Conservation (phyloP, 2,888 invertebrate genomes). For the Sisyra terminalis region DNA sequence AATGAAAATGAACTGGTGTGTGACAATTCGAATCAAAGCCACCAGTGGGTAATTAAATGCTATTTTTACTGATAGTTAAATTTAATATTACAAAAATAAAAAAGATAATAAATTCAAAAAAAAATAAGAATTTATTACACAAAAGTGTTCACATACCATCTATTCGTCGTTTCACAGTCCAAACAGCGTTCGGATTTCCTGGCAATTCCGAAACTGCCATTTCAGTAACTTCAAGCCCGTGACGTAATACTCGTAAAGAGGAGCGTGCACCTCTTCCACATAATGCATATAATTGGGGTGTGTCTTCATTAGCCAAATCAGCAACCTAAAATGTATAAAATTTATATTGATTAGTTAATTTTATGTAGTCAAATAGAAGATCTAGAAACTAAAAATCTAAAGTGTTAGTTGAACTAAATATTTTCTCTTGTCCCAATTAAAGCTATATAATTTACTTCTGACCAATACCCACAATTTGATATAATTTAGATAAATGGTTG, state of each 20-base stretch:
- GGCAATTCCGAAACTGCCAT: constrained; percentile 99
- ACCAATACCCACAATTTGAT: too few relatives aligned
- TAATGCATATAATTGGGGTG: constrained; percentile 91
- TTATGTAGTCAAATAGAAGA: too few relatives aligned
- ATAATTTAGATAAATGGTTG: too few relatives aligned
- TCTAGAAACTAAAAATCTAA: too few relatives aligned
- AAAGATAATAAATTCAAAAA: background rate
- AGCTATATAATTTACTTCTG: too few relatives aligned
- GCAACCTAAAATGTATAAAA: constrained; percentile 42
- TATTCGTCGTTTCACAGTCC: constrained; percentile 92
- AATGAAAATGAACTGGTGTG: constrained; percentile 83
- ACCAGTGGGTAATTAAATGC: constrained; percentile 35
- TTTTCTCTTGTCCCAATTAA: too few relatives aligned
- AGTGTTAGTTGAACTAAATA: too few relatives aligned
- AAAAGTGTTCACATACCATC: constrained; percentile 64
- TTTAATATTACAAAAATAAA: background rate
- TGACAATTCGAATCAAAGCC: constrained; percentile 44
- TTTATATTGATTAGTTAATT: too few relatives aligned
- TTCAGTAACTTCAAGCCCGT: constrained; percentile 96
- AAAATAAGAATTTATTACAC: background rate
- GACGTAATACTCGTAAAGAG: constrained; percentile 79
- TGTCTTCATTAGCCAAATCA: constrained; percentile 95
- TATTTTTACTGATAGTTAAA: background rate
- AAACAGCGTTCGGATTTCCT: constrained; percentile 99
- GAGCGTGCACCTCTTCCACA: constrained; percentile 95